Percentiles rank a stretch among this genome's conserved stretches.
These are phyloP conservation scores for Aplysia californica DNA, from an alignment of 1,140 invertebrate species.

Conservation along the genomic window DNA sequence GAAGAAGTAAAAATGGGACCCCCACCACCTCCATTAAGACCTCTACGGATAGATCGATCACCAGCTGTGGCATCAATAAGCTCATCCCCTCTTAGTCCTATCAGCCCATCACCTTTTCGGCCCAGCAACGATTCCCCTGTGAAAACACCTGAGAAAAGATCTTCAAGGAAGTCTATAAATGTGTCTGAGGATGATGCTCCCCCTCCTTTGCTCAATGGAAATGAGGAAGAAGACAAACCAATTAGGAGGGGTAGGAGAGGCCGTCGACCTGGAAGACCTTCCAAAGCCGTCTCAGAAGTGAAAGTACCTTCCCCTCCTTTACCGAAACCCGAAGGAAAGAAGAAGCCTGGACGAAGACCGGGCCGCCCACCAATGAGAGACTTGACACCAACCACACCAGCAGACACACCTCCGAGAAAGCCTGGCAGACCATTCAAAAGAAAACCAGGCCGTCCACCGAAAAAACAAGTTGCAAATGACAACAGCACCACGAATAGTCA, in stretches of 20 bases:
- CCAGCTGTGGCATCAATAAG: neutral
- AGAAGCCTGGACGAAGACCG: slow-evolving; percentile 3
- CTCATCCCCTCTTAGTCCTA: slow-evolving; percentile 14
- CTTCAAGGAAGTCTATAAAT: neutral
- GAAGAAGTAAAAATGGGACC: slow-evolving; percentile 18
- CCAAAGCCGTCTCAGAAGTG: neutral
- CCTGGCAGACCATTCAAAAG: slow-evolving; percentile 16
- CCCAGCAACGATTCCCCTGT: slow-evolving; percentile 25
- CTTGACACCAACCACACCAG: too few relatives aligned
- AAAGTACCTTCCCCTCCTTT: neutral
- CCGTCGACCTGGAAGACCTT: slow-evolving; percentile 7
- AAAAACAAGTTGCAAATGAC: too few relatives aligned
- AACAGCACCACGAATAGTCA: too few relatives aligned
- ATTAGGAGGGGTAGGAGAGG: neutral
- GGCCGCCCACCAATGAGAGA: neutral
- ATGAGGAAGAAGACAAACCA: neutral
- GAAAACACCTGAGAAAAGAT: slow-evolving; percentile 23
- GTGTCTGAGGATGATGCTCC: too few relatives aligned
- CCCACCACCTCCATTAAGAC: slow-evolving; percentile 2
- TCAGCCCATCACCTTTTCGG: slow-evolving; percentile 24
- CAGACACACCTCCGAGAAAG: slow-evolving; percentile 4
- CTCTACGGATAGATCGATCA: slow-evolving; percentile 18
- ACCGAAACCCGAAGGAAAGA: neutral
- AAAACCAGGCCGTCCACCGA: slow-evolving; percentile 15
- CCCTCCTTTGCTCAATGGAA: neutral